Base-by-base conservation (phyloP, 1,140 invertebrate species). In the Nasonia giraulti region DNA sequence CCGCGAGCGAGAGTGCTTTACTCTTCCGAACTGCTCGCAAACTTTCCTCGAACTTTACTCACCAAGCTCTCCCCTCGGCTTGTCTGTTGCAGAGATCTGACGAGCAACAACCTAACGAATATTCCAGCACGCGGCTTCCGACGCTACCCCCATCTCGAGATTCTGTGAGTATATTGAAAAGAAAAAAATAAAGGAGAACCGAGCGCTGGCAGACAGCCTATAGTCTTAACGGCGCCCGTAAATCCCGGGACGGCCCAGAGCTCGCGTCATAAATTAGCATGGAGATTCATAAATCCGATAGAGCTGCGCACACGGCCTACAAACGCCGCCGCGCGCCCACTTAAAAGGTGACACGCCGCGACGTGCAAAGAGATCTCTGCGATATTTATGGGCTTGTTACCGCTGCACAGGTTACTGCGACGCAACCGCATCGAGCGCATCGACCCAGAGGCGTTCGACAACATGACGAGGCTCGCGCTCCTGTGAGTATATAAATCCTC, bases 391-490 rank as follows among this genome's bases (percentile, higher is more conserved):
- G 23, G 17, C 27, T 0, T 44, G 10, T 5, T 37, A 37, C 3
- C 87, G 74, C 93, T 27, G 27, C 27, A 27, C 27, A 96, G 95
- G 89, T 94, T 95, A 87, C 92, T 96, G 87, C 95, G 95, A 91
- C 93, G 95, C 88, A 96, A 96, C 93, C 94, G 94, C 92, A 94
- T 96, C 86, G 93, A 92, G 85, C 91, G 91, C 86, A 95, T 96
- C 88, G 94, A 95, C 85, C 94, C 94, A 82, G 92, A 95, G 68
- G 95, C 95, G 37, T 96, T 96, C 89, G 90, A 91, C 82, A 95
- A 95, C 91, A 91, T 96, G 85, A 94, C 94, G 83, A 94, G 94
- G 85, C 92, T 96, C 87, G 93, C 93, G 93, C 93, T 96, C 87
- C 90, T 97, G 96, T 97, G 94, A 96, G 96, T 96, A 94, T 87